Base-by-base conservation (phyloP, 1,140 invertebrate species). In the Stegodyphus mimosarum region DNA sequence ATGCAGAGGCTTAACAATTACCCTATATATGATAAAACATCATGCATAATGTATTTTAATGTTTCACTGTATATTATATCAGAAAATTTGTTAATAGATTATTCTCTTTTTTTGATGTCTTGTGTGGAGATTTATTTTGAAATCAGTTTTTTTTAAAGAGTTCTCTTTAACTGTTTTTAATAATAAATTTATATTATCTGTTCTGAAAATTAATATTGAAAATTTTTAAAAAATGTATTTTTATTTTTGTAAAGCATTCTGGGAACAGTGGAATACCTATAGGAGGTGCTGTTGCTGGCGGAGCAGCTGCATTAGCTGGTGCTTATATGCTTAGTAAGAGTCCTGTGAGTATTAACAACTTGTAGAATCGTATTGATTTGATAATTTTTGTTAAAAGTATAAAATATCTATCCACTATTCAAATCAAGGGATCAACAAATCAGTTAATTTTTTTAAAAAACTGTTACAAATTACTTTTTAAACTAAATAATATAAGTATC, bases 231-330 rank as follows among this genome's bases (percentile, higher is more conserved):
- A 60, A 60, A 60, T 60, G 1, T 15, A 2, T 60, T 60, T 60
- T 60, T 60, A 1, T 74, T 50, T 50, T 18, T 33, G 69, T 55
- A 15, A n/a, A 76, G 60, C 81, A 84, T 70, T 66, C 63, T 15
- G 60, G 81, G n/a, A n/a, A n/a, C n/a, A 87, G 87, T 33, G 87
- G 88, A 17, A 67, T 89, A 6, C 73, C 90, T 66, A 88, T 89
- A 18, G 88, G 75, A 63, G 88, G 87, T n/a, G 88, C 88, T 52
- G 86, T 89, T 78, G 87, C 89, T 18, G 77, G 89, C 6, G 90
- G 89, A 76, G 89, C 88, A 77, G 88, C 88, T 66, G 70, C 89
- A 15, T 86, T 86, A 52, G 88, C 88, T 73, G 90, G 89, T 71
- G 89, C 89, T 70, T 89, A 89, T 66, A 70, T 90, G 69, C 69